Conservation (phyloP, 2,888 invertebrate genomes). For the Aphelenchoides bicaudatus region DNA sequence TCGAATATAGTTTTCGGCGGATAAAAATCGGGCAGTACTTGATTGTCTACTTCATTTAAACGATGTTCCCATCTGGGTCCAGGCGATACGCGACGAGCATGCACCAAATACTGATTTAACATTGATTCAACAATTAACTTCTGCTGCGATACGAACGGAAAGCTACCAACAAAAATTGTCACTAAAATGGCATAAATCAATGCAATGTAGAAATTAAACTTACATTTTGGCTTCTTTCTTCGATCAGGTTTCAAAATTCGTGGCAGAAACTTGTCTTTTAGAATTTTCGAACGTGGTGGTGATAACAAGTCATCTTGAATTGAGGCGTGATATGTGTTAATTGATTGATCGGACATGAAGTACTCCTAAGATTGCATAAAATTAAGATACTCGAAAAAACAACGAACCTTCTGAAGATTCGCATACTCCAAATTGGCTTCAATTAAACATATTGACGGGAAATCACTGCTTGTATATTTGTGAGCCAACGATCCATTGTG, state of each 20-base stretch:
- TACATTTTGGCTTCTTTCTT: neutral
- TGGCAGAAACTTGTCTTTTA: neutral
- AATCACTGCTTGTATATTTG: neutral
- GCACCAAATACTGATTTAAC: conserved; percentile 12
- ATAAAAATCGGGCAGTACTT: neutral
- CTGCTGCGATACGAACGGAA: conserved; percentile 28
- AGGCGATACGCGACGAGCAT: neutral
- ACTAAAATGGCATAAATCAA: neutral
- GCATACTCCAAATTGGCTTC: conserved; percentile 13
- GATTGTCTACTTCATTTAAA: neutral
- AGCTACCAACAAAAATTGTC: conserved; percentile 15
- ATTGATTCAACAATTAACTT: conserved; percentile 10
- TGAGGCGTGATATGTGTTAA: conserved; percentile 6
- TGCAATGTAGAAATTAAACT: neutral
- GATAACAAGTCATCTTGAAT: conserved; percentile 7
- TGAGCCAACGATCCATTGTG: conserved; percentile 2
- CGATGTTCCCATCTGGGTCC: neutral
- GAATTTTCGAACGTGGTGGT: neutral
- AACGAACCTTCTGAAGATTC: conserved; percentile 16
- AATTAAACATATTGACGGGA: conserved; percentile 2
- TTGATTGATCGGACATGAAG: neutral
- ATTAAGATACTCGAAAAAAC: too few species aligned
- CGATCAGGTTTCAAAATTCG: neutral
- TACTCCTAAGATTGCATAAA: neutral
- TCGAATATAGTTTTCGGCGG: conserved; percentile 19